These are phyloP conservation scores for Himalopsyche japonica DNA, from an alignment of 2,888 invertebrate genomes.

Conservation along the genomic window DNA sequence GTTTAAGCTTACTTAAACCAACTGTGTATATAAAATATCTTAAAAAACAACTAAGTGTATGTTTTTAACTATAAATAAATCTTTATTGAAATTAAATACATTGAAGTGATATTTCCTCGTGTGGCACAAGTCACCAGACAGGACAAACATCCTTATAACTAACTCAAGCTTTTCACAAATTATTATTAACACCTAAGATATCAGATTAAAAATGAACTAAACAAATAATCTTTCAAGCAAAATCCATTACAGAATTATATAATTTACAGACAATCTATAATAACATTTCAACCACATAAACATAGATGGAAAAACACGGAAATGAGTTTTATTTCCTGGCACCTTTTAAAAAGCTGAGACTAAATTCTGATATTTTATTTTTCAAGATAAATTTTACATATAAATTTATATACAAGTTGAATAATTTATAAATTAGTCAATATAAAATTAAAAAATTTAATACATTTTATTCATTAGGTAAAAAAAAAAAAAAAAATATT, in stretches of 20 bases:
- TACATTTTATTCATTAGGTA: no score
- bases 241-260: not conserved
- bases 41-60: not conserved
- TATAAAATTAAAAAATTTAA: no score
- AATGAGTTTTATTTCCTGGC: no score
- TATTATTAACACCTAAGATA: not conserved
- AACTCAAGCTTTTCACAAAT: slow-evolving; percentile 9
- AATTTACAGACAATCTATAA: not conserved
- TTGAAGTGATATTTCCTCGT: slow-evolving; percentile 17
- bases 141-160: slow-evolving; percentile 11
- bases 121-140: not conserved
- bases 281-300: not conserved
- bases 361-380: no score
- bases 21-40: no score
- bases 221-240: not conserved
- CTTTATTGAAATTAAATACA: slow-evolving; percentile 31
- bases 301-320: not conserved
- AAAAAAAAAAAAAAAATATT: no score
- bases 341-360: no score
- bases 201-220: not conserved
- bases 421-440: no score
- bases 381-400: no score
- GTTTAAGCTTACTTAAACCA: no score
- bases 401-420: no score
- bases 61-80: slow-evolving; percentile 27